Base-by-base conservation (phyloP, 1,140 invertebrate species). In the Lepidurus arcticus region DNA sequence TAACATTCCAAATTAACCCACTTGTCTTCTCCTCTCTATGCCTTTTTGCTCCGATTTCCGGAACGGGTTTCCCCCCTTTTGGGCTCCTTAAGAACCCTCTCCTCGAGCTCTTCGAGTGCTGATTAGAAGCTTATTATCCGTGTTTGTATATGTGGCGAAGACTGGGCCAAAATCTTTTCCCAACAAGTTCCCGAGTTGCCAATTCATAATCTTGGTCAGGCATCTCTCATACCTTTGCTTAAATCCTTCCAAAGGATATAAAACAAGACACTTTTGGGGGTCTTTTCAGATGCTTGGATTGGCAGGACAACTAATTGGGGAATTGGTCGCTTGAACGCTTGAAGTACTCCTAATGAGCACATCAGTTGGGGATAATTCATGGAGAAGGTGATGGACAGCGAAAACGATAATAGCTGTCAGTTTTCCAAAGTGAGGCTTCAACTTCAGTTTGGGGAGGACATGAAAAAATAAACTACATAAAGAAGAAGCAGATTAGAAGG, bases 1-100 rank as follows among this genome's bases (percentile, higher is more conserved):
- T 65, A 65, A 65, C 53, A 65, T 65, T 65, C 53, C 53, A 65
- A 65, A 65, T 65, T 65, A 65, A 65, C 53, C 53, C 53, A 65
- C 53, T 65, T 65, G 53, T 65, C 53, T 65, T 65, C 21, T 65
- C 21, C n/a, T 21, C 53, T 65, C n/a, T 16, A 65, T 65, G 6
- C n/a, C 53, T 65, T 21, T 13, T 7, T 34, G 34, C 21, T 65
- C 21, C 21, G 53, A n/a, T 65, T 65, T 21, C 53, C 6, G 21
- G 21, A 65, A 65, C 53, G 16, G 53, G 53, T 65, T 65, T 65
- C 53, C 16, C 16, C 53, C 7, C 53, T 65, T 21, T 4, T 65
- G 16, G 21, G 53, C 53, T 16, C 21, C 53, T n/a, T 65, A 21
- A 65, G 21, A 21, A 13, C n/a, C 13, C 34, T 34, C 34, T 34